Conservation (phyloP, 2,888 invertebrate species). For the Drosophila greeni region DNA sequence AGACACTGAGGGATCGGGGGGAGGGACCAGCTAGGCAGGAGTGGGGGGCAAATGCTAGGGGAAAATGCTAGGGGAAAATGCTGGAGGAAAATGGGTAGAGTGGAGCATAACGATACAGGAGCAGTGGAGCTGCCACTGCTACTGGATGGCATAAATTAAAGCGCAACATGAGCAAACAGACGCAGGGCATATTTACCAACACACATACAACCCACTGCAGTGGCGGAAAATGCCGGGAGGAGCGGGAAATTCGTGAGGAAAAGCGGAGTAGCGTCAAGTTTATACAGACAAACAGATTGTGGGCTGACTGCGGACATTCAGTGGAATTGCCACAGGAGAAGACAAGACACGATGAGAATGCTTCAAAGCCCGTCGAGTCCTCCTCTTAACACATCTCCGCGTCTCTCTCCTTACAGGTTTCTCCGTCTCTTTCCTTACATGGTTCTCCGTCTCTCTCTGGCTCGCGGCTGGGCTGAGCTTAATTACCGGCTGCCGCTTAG, state of each 20-base stretch:
- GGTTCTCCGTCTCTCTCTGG: background rate
- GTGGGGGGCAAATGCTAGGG: background rate
- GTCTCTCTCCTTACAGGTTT: background rate
- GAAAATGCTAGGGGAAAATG: background rate
- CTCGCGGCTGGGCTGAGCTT: slow-evolving; percentile 4
- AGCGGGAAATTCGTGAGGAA: slow-evolving; percentile 7
- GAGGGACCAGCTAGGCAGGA: background rate
- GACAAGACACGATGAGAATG: slow-evolving; percentile 14
- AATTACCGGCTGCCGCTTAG: slow-evolving; percentile 30
- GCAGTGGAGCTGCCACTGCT: slow-evolving; percentile 24
- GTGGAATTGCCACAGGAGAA: slow-evolving; percentile 29
- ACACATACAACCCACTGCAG: slow-evolving; percentile 5
- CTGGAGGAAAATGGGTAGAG: slow-evolving; percentile 6
- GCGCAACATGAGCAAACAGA: slow-evolving; percentile 45
- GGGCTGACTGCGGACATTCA: slow-evolving; percentile 38
- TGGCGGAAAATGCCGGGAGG: slow-evolving; percentile 7
- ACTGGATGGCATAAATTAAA: slow-evolving; percentile 64
- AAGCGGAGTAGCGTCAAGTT: slow-evolving; percentile 24
- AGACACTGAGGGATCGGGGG: slow-evolving; percentile 22
- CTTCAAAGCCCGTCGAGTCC: slow-evolving; percentile 30
- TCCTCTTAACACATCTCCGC: background rate
- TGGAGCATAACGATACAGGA: slow-evolving; percentile 19
- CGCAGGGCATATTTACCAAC: slow-evolving; percentile 36
- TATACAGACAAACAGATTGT: slow-evolving; percentile 38
- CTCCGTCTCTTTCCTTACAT: background rate